Evolutionary conservation across 2,797 vertebrate species (phyloP).

Genomic region (Ispidina lecontei): DNA sequence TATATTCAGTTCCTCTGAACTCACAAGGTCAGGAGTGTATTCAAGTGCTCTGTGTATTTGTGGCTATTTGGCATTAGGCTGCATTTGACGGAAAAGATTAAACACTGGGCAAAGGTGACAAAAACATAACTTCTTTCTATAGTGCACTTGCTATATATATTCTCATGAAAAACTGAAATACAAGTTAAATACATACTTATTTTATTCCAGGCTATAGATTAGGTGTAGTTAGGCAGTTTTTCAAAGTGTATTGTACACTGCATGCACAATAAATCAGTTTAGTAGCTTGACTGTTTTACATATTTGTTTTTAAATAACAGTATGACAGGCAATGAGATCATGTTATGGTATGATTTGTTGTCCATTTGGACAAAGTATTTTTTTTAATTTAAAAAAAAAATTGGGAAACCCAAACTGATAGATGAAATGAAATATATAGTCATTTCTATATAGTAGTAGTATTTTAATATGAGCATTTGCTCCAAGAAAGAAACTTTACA

Average conservation of each 20-base stretch:
- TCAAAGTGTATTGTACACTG: conserved; percentile 65
- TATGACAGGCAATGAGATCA: conserved; percentile 71
- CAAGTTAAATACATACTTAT: conserved; percentile 69
- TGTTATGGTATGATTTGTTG: conserved; percentile 49
- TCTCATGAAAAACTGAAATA: conserved; percentile 74
- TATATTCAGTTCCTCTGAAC: neutral
- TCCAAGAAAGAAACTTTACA: conserved; percentile 55
- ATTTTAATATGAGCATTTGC: conserved; percentile 39
- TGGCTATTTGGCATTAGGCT: neutral
- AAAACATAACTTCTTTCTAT: conserved; percentile 41
- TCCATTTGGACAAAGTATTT: conserved; percentile 31
- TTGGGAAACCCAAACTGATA: conserved; percentile 9
- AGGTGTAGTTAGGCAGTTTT: conserved; percentile 71
- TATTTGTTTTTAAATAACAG: conserved; percentile 50
- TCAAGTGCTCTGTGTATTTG: neutral
- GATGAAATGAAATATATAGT: neutral
- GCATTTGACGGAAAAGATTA: neutral
- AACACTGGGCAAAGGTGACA: neutral
- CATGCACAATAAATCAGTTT: conserved; percentile 76
- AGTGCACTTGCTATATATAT: conserved; percentile 44
- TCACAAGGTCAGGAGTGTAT: neutral
- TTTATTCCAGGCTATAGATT: conserved; percentile 73
- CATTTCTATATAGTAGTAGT: neutral
- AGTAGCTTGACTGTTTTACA: conserved; percentile 70
- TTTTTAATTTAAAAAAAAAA: neutral